Evolutionary conservation across 2,797 vertebrate species (phyloP).

Genomic region (Neosalanx taihuensis): DNA sequence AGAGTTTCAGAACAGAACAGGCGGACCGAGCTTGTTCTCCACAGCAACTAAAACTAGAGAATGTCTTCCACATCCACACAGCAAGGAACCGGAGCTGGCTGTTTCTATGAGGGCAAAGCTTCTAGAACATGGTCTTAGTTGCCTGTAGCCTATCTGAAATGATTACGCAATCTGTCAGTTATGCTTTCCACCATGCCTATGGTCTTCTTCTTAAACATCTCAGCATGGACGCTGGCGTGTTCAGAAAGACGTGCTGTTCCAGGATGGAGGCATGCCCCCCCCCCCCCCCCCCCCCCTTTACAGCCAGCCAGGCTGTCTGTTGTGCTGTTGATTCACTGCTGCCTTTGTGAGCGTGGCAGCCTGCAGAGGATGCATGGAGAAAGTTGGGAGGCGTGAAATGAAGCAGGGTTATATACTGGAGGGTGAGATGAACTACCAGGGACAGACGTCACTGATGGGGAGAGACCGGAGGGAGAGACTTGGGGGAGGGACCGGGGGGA

Average conservation of each 20-base stretch:
- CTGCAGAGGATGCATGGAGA: neutral
- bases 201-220: neutral
- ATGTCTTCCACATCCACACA: neutral
- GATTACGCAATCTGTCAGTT: neutral
- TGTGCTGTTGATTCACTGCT: neutral
- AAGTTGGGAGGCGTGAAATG: neutral
- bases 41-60: neutral
- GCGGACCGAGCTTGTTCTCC: neutral
- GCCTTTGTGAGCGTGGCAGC: neutral
- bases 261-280: no score
- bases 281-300: no score
- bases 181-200: neutral
- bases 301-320: no score
- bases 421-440: no score
- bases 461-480: neutral
- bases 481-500: neutral
- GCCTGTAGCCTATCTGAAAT: no score
- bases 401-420: neutral
- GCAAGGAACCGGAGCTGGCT: neutral
- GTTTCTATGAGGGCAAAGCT: no score
- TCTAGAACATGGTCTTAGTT: no score
- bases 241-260: no score
- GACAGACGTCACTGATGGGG: neutral
- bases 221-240: no score
- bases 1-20: neutral